Evolutionary conservation across 2,797 vertebrate genomes (phyloP).

Genomic region (Aplochiton taeniatus): DNA sequence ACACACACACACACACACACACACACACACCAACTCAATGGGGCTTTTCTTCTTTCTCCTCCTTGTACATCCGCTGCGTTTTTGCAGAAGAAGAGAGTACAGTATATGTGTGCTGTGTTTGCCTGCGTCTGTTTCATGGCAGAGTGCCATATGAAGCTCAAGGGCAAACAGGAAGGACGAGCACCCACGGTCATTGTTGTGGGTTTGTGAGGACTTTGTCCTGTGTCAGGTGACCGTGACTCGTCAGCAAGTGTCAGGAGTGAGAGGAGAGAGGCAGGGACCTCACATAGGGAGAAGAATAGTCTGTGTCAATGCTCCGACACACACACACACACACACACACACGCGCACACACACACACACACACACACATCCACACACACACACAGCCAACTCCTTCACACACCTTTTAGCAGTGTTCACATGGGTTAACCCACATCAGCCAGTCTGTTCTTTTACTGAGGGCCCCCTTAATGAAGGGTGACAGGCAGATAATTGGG

Average conservation of each 20-base stretch:
- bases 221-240: too few species aligned
- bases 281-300: background rate
- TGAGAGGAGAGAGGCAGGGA: too few species aligned
- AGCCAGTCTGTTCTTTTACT: constrained; percentile 10
- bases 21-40: background rate
- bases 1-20: constrained; percentile 14
- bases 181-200: too few species aligned
- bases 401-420: constrained; percentile 34
- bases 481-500: constrained; percentile 59
- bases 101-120: too few species aligned
- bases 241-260: too few species aligned
- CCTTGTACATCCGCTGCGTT: too few species aligned
- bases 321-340: constrained; percentile 29
- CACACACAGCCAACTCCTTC: constrained; percentile 27
- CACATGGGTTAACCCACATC: constrained; percentile 18
- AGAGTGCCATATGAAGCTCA: too few species aligned
- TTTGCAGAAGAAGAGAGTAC: too few species aligned
- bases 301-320: background rate
- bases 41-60: too few species aligned
- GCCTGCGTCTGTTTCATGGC: too few species aligned
- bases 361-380: constrained; percentile 10
- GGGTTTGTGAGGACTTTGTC: too few species aligned
- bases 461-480: constrained; percentile 51
- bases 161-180: too few species aligned
- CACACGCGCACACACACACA: constrained; percentile 21